These are phyloP conservation scores for Lasius fuliginosus DNA, from an alignment of 2,888 invertebrate species.

Conservation along the genomic window DNA sequence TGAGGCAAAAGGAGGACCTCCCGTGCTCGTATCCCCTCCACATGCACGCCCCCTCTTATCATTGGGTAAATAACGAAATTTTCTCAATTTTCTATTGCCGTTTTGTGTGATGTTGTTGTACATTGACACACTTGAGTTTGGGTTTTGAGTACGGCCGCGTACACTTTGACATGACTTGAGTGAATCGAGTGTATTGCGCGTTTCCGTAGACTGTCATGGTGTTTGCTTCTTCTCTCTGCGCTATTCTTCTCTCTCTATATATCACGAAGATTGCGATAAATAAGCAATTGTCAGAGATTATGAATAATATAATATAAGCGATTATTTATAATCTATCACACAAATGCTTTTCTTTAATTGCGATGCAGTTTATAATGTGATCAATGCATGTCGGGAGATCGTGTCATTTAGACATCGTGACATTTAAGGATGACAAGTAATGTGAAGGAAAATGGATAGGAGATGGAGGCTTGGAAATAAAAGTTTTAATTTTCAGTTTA, in stretches of 20 bases:
- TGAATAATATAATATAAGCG: neutral
- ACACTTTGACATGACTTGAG: slow-evolving; percentile 4
- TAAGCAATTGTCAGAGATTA: neutral
- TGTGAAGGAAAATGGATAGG: slow-evolving; percentile 14
- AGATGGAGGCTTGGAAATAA: slow-evolving; percentile 1
- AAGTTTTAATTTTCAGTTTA: neutral
- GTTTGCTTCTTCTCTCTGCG: slow-evolving; percentile 5
- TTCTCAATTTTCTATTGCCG: slow-evolving; percentile 79
- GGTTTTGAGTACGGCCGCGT: slow-evolving; percentile 16
- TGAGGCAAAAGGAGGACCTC: slow-evolving; percentile 96
- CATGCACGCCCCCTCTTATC: slow-evolving; percentile 92
- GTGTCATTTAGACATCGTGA: too few species aligned
- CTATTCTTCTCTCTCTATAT: slow-evolving; percentile 12
- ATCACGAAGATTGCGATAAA: neutral
- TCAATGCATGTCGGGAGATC: slow-evolving; percentile 31
- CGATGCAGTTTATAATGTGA: neutral
- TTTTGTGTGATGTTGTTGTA: slow-evolving; percentile 78
- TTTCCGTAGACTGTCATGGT: slow-evolving; percentile 31
- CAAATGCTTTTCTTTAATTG: slow-evolving; percentile 4
- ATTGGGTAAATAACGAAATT: slow-evolving; percentile 90
- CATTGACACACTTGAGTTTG: slow-evolving; percentile 47
- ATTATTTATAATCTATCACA: slow-evolving; percentile 19
- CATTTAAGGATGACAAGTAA: neutral
- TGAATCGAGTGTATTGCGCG: slow-evolving; percentile 34
- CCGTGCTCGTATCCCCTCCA: slow-evolving; percentile 97